These are phyloP conservation scores for Macrosoma leucophasiata DNA, from an alignment of 2,888 invertebrate species.

Conservation along the genomic window DNA sequence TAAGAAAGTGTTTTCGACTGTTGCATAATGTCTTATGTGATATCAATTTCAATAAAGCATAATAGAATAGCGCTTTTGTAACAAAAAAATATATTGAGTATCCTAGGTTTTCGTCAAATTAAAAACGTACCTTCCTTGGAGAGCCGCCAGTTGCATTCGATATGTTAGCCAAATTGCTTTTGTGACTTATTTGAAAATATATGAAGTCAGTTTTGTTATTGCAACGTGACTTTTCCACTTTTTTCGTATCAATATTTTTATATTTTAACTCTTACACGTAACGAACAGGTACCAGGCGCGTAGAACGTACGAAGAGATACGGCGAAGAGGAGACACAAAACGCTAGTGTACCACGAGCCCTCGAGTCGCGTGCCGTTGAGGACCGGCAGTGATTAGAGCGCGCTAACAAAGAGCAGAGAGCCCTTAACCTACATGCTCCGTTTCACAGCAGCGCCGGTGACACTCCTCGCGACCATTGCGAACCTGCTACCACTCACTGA, in stretches of 20 bases:
- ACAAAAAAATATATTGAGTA: too few species aligned
- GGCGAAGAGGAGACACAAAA: conserved; percentile 60
- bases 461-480: conserved; percentile 53
- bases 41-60: too few species aligned
- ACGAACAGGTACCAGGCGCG: conserved; percentile 37
- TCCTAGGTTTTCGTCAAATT: conserved; percentile 38
- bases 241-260: too few species aligned
- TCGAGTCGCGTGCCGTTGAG: conserved; percentile 60
- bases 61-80: too few species aligned
- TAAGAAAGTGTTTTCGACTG: too few species aligned
- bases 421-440: conserved; percentile 74
- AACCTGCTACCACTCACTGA: conserved; percentile 48
- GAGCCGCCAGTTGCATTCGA: conserved; percentile 39
- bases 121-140: conserved; percentile 49
- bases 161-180: conserved; percentile 38
- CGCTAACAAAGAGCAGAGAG: conserved; percentile 70
- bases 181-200: conserved; percentile 41
- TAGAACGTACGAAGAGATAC: conserved; percentile 42
- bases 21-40: too few species aligned
- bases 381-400: conserved; percentile 71
- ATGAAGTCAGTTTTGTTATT: too few species aligned
- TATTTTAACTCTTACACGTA: too few species aligned
- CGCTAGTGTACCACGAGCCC: conserved; percentile 64
- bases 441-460: conserved; percentile 60
- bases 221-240: conserved; percentile 28